Evolutionary conservation across 1,140 invertebrate species (phyloP).

Genomic region (Caerostris extrusa): DNA sequence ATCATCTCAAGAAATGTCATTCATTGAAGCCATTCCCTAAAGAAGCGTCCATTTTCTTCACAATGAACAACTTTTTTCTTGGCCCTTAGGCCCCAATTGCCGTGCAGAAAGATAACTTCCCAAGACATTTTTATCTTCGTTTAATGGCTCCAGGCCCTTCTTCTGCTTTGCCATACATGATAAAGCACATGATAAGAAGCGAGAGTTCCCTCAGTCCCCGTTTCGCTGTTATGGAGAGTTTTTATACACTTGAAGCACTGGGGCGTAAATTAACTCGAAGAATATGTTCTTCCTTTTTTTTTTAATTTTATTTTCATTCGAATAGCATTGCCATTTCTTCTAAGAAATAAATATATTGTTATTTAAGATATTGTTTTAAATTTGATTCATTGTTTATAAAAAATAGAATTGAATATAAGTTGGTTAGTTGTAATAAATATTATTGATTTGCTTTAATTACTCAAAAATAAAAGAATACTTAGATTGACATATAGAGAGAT

Average conservation of each 20-base stretch:
- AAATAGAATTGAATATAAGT: no score
- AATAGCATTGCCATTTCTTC: no score
- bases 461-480: no score
- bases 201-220: no score
- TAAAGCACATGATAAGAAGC: background rate
- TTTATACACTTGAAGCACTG: background rate
- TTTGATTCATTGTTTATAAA: no score
- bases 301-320: no score
- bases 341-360: no score
- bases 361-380: no score
- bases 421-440: no score
- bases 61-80: constrained; percentile 36
- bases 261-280: background rate
- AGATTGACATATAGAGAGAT: no score
- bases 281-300: background rate
- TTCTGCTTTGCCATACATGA: background rate
- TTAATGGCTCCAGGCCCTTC: background rate
- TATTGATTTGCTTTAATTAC: no score
- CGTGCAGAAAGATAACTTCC: constrained; percentile 30
- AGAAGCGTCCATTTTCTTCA: constrained; percentile 41
- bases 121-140: constrained; percentile 28
- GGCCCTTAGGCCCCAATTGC: constrained; percentile 23
- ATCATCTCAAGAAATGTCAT: background rate
- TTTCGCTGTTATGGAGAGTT: background rate
- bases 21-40: background rate